These are phyloP conservation scores for Ostrea denselamellosa DNA, from an alignment of 1,140 invertebrate species.

Conservation along the genomic window DNA sequence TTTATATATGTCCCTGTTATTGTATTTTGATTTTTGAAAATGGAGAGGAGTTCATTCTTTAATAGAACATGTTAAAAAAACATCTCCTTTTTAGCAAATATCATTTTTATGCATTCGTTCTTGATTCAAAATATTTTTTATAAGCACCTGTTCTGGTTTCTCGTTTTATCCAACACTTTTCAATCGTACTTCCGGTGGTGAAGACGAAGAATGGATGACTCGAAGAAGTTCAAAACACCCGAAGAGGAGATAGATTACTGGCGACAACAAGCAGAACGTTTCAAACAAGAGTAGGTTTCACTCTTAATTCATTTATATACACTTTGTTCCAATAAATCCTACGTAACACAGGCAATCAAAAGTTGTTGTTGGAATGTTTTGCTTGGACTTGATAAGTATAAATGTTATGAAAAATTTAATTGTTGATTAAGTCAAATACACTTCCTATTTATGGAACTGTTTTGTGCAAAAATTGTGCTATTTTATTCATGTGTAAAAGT, in stretches of 20 bases:
- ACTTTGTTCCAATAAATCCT: too few species aligned
- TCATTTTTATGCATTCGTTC: too few species aligned
- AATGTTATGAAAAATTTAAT: background rate
- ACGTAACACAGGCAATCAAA: background rate
- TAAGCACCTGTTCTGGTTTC: background rate
- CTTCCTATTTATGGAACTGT: too few species aligned
- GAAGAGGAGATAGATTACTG: conserved; percentile 73
- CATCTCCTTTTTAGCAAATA: too few species aligned
- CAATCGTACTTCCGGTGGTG: conserved; percentile 16
- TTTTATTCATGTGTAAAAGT: too few species aligned
- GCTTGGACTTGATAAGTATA: conserved; percentile 33
- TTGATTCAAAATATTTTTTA: background rate
- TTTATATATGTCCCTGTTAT: too few species aligned
- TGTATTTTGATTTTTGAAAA: too few species aligned
- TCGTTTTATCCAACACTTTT: background rate
- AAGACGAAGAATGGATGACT: conserved; percentile 64
- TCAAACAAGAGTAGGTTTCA: conserved; percentile 74
- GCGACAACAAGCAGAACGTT: conserved; percentile 70
- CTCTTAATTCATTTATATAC: background rate
- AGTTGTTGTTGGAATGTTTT: conserved; percentile 8
- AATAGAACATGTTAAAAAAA: too few species aligned
- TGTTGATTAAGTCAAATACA: too few species aligned
- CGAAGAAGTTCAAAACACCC: conserved; percentile 69
- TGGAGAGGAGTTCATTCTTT: too few species aligned
- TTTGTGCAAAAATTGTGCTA: too few species aligned